Base-by-base conservation (phyloP, 1,140 invertebrate species). In the Eupristina koningsbergeri region DNA sequence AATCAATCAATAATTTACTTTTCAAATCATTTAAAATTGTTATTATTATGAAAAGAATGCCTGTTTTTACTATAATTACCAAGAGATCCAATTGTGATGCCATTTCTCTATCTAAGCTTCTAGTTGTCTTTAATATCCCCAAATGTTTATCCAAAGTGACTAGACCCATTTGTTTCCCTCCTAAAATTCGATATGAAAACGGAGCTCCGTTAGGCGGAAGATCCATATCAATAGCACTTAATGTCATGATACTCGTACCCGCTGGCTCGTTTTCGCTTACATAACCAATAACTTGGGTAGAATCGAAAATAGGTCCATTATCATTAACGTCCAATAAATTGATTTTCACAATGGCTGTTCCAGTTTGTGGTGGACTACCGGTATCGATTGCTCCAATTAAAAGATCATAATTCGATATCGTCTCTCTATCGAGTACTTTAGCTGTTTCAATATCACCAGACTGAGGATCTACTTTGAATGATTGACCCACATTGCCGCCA, bases 321-420 rank as follows among this genome's bases (percentile, higher is more conserved):
- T 99, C 98, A 90, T 99, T 99, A 15, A 98, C 94, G 91, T 99
- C 98, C 19, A 94, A 93, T 2, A 99, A 86, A 0, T 93, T 89
- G 69, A 98, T 95, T 88, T 94, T 95, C 0, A 98, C 95, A 1
- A 94, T 95, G 3, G 97, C 94, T 7, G 96, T 97, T 26, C 98
- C 98, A 3, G 97, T 98, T 93, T 98, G 96, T 0, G 97, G 96
- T 0, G 97, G 97, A 8, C 93, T 91, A 1, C 97, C 97, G 39
- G 95, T 97, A 89, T 99, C 98, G 76, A 98, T 97, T 0, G 97
- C 98, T 19, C 96, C 97, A 36, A 99, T 93, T n/a, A 95, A 96
- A 15, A 99, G 87, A 85, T 95, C 95, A 88, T 98, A 98, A 36
- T 92, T 91, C 0, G 96, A 90, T 9, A 96, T 91, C 3, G 94